These are phyloP conservation scores for Coremacera marginata DNA, from an alignment of 2,888 invertebrate genomes.

Conservation along the genomic window DNA sequence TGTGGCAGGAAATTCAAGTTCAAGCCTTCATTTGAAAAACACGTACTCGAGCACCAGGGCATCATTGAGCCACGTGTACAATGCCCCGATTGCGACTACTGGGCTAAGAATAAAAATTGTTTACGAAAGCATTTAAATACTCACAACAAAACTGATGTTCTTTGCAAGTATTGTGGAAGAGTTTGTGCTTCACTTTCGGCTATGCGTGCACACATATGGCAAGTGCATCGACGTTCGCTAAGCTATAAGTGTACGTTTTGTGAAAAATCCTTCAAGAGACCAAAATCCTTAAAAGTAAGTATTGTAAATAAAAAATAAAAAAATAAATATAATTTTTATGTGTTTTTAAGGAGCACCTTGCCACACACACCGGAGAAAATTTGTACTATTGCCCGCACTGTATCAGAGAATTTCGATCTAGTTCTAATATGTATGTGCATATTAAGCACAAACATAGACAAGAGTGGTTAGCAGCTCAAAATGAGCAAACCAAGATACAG, in stretches of 20 bases:
- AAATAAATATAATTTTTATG: no score
- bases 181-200: constrained; percentile 55
- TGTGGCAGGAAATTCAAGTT: constrained; percentile 63
- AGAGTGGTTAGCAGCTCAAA: constrained; percentile 60
- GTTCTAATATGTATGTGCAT: constrained; percentile 64
- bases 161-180: constrained; percentile 48
- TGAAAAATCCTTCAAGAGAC: constrained; percentile 61
- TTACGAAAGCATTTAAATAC: constrained; percentile 48
- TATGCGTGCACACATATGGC: constrained; percentile 58
- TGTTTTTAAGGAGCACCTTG: constrained; percentile 58
- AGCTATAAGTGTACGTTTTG: constrained; percentile 60
- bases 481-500: constrained; percentile 52
- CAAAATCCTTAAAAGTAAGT: constrained; percentile 58
- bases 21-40: constrained; percentile 60
- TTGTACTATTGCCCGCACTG: constrained; percentile 64
- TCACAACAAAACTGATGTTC: constrained; percentile 45
- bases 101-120: constrained; percentile 62
- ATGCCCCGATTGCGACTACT: constrained; percentile 57
- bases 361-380: constrained; percentile 62
- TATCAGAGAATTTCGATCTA: constrained; percentile 62
- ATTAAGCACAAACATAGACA: constrained; percentile 61
- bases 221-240: constrained; percentile 58
- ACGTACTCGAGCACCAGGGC: constrained; percentile 60
- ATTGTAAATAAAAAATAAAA: neutral
- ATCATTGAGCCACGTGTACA: constrained; percentile 60